These are phyloP conservation scores for Zophobas morio DNA, from an alignment of 1,140 invertebrate species.

Conservation along the genomic window DNA sequence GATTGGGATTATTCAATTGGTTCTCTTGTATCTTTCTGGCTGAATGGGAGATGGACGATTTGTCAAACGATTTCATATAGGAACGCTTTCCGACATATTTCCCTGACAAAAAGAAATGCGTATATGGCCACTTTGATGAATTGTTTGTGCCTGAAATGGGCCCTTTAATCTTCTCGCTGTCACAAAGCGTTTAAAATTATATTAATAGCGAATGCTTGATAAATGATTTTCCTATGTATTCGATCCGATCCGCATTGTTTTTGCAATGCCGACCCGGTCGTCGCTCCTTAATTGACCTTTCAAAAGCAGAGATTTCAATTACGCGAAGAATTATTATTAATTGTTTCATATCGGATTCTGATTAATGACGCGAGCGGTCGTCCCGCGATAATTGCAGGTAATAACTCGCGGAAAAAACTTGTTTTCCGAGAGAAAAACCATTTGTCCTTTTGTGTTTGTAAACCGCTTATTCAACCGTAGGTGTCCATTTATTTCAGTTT, in stretches of 20 bases:
- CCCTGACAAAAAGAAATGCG: slow-evolving; percentile 43
- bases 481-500: slow-evolving; percentile 57
- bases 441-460: slow-evolving; percentile 46
- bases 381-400: slow-evolving; percentile 35
- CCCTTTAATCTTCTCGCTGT: slow-evolving; percentile 47
- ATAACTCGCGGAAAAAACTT: slow-evolving; percentile 10
- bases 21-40: slow-evolving; percentile 32
- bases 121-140: slow-evolving; percentile 43
- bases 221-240: slow-evolving; percentile 47
- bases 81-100: slow-evolving; percentile 40
- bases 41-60: slow-evolving; percentile 34
- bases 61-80: slow-evolving; percentile 42
- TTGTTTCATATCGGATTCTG: slow-evolving; percentile 38
- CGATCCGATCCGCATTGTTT: slow-evolving; percentile 40
- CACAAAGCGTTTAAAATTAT: slow-evolving; percentile 42
- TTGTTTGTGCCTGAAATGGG: slow-evolving; percentile 38
- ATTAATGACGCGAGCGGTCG: slow-evolving; percentile 34
- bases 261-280: slow-evolving; percentile 35
- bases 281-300: slow-evolving; percentile 44
- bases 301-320: slow-evolving; percentile 48
- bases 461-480: slow-evolving; percentile 54
- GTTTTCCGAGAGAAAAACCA: slow-evolving; percentile 5
- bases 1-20: slow-evolving; percentile 25
- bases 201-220: slow-evolving; percentile 43
- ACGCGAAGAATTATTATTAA: slow-evolving; percentile 46